phyloP scores from a whole-genome alignment of 2,797 vertebrate genomes.

The Myotis vivesi region DNA sequence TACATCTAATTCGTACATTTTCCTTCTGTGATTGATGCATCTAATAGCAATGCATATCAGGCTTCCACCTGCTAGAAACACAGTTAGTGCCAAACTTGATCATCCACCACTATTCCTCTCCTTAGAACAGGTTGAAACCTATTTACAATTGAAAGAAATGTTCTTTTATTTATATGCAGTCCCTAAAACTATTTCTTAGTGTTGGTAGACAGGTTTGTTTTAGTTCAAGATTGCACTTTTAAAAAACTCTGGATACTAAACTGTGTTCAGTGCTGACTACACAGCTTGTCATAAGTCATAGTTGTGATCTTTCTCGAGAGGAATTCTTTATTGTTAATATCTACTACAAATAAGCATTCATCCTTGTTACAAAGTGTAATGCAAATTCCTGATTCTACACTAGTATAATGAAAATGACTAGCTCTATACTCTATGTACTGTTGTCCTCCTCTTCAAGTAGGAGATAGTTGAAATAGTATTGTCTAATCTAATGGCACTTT shows the following conservation, averaged over 20 bases:
- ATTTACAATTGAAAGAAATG: constrained; percentile 4
- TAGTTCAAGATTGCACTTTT: constrained; percentile 51
- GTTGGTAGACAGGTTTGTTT: constrained; percentile 39
- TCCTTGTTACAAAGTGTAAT: constrained; percentile 54
- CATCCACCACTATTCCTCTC: neutral
- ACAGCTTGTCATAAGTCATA: constrained; percentile 24
- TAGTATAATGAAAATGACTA: constrained; percentile 16
- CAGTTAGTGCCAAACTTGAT: constrained; percentile 35
- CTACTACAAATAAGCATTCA: constrained; percentile 33
- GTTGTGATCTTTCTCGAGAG: constrained; percentile 50
- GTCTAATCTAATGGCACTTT: constrained; percentile 53
- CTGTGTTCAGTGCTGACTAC: neutral
- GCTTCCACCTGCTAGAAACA: neutral
- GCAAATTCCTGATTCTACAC: constrained; percentile 34
- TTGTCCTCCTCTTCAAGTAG: constrained; percentile 25
- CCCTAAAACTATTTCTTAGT: constrained; percentile 51
- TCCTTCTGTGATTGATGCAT: neutral
- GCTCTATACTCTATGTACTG: constrained; percentile 33
- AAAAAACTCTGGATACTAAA: constrained; percentile 41
- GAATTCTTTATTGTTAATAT: constrained; percentile 19
- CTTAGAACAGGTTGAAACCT: neutral
- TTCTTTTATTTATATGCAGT: constrained; percentile 38
- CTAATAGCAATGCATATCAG: neutral
- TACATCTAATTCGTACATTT: constrained; percentile 1
- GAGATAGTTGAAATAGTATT: constrained; percentile 40